Base-by-base conservation (phyloP, 1,140 invertebrate genomes). In the Sycophaga agraensis region DNA sequence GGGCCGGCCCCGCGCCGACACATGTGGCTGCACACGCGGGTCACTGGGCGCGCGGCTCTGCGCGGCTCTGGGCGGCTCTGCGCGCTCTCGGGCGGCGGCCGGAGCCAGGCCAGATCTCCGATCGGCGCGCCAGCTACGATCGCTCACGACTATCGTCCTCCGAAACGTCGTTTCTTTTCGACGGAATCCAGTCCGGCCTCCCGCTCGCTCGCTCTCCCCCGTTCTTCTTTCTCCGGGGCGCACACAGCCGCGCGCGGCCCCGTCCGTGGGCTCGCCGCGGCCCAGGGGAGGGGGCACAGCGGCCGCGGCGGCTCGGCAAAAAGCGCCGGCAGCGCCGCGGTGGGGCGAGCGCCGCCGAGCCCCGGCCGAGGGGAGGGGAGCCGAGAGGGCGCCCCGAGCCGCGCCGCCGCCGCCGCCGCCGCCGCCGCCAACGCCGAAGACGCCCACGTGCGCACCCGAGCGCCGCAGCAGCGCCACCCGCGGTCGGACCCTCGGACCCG, bases 81-180 rank as follows among this genome's bases (percentile, higher is more conserved):
- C 50, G 35, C 56, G 14, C 16, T 28, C n/a, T 57, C 58, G 63
- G 49, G 45, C 49, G 9, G 42, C 42, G 35, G 53, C 42, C n/a
- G n/a, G n/a, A n/a, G n/a, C n/a, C 26, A 50, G 65, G 53, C 58
- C 64, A 66, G 73, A 78, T 74, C 74, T 51, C 48, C 78, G 79
- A 81, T 79, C 77, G 77, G 70, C 77, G 73, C 75, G 77, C 76
- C 74, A 80, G 78, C 79, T 80, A 80, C 80, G 78, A 80, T 81
- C 79, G 79, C 77, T 78, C 75, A 77, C 78, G 76, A 80, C 79
- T 80, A 81, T 80, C 71, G 70, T 69, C 76, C 77, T 76, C 73
- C 71, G 78, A 79, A 81, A 79, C 78, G 78, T 76, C 76, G 78
- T 80, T 80, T 79, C 77, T 80, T 80, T 80, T 80, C 73, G 72